These are phyloP conservation scores for Pomatorhinus ruficollis DNA, from an alignment of 2,113 vertebrate species.

Conservation along the genomic window DNA sequence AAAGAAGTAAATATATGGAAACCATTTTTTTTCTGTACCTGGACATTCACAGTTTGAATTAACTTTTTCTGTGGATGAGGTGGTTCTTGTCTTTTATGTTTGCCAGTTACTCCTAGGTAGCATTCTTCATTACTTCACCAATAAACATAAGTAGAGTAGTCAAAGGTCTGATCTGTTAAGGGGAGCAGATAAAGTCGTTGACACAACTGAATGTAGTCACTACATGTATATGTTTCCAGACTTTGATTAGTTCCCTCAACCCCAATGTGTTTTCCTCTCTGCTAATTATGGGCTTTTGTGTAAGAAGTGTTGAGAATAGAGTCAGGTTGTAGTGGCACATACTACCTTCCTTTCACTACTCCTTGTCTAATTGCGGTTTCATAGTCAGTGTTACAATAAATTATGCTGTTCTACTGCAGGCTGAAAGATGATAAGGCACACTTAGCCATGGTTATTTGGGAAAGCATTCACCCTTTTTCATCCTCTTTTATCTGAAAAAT, in stretches of 20 bases:
- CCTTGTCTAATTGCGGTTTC: not conserved
- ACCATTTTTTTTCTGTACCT: not conserved
- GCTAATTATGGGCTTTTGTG: not conserved
- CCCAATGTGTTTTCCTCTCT: not conserved
- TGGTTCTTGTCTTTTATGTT: not conserved
- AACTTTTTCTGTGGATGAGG: not conserved
- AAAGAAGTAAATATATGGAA: not conserved
- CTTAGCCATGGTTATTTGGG: not conserved
- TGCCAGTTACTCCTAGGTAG: not conserved
- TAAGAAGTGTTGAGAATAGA: not conserved
- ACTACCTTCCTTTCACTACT: not conserved
- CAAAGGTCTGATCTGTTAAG: not conserved
- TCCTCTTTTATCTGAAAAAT: not conserved
- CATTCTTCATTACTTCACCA: not conserved
- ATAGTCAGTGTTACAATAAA: not conserved
- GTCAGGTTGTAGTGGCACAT: not conserved
- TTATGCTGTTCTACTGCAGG: not conserved
- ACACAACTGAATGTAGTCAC: not conserved
- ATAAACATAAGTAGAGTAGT: not conserved
- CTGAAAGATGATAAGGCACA: not conserved
- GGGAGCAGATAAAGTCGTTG: not conserved
- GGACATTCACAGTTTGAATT: not conserved
- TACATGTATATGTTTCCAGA: not conserved
- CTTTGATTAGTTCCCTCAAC: not conserved
- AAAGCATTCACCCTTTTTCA: not conserved